Percentiles rank a stretch among this genome's conserved stretches.
Evolutionary conservation across 2,113 vertebrate genomes (phyloP).

Genomic region (Dicerorhinus sumatrensis): DNA sequence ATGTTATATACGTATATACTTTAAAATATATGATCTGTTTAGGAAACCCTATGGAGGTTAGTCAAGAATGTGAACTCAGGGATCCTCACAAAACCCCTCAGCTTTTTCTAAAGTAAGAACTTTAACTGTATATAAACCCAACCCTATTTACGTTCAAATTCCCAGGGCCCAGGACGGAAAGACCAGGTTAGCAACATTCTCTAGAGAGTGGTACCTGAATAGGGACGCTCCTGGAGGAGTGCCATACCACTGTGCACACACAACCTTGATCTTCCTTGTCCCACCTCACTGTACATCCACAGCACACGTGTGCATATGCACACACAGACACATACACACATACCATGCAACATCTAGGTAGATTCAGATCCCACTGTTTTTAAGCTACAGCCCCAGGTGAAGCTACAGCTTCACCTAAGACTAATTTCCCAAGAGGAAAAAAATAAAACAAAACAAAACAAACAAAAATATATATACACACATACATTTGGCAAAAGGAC

Average conservation of each 20-base stretch:
- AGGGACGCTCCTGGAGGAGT: too few species aligned
- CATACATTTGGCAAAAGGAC: neutral
- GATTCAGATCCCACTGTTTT: neutral
- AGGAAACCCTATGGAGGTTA: neutral
- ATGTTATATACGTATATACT: neutral
- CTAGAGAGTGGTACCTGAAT: neutral
- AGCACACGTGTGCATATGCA: neutral
- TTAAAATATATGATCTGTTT: neutral
- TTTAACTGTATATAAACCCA: neutral
- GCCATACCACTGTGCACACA: neutral
- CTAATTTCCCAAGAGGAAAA: neutral
- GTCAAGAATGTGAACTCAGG: neutral
- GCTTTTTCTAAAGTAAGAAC: conserved; percentile 2
- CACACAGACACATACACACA: neutral
- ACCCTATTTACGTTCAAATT: neutral
- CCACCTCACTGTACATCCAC: neutral
- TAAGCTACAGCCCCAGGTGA: neutral
- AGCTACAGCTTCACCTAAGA: neutral
- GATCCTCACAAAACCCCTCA: neutral
- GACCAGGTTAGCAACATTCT: neutral
- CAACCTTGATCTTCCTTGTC: neutral
- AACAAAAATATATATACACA: neutral
- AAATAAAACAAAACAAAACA: neutral
- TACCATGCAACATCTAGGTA: neutral
- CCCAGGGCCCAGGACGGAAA: neutral